Conservation (phyloP, 2,797 vertebrate genomes). For the Graptemys geographica region DNA sequence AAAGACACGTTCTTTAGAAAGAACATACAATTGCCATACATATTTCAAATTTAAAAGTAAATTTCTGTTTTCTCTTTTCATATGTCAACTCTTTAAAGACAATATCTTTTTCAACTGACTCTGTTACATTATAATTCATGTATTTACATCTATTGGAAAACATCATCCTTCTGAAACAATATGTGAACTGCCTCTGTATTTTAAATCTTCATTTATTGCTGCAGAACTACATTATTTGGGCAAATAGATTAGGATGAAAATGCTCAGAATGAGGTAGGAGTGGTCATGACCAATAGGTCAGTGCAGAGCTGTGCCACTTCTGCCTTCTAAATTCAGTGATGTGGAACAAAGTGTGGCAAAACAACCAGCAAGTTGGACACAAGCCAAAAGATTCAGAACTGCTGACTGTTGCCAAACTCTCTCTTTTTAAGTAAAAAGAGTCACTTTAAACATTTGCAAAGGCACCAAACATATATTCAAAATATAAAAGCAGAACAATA, state of each 20-base stretch:
- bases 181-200: conserved; percentile 1
- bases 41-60: conserved; percentile 40
- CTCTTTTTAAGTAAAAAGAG: conserved; percentile 18
- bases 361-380: conserved; percentile 79
- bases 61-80: background rate
- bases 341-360: conserved; percentile 87
- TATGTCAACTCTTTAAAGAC: background rate
- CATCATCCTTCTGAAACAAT: background rate
- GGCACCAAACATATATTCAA: conserved; percentile 50
- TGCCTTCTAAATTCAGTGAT: conserved; percentile 81
- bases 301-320: conserved; percentile 75
- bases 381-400: conserved; percentile 80
- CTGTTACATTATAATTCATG: background rate
- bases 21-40: background rate
- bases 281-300: conserved; percentile 83
- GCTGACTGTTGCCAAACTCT: conserved; percentile 73
- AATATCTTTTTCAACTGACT: background rate
- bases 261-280: conserved; percentile 78
- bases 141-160: conserved; percentile 1
- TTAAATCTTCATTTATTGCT: conserved; percentile 35
- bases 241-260: conserved; percentile 57
- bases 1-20: conserved; percentile 1
- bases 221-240: conserved; percentile 44
- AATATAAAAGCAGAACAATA: conserved; percentile 49
- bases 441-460: conserved; percentile 52